Conservation (phyloP, 2,113 vertebrate species). For the Pseudopodoces humilis region DNA sequence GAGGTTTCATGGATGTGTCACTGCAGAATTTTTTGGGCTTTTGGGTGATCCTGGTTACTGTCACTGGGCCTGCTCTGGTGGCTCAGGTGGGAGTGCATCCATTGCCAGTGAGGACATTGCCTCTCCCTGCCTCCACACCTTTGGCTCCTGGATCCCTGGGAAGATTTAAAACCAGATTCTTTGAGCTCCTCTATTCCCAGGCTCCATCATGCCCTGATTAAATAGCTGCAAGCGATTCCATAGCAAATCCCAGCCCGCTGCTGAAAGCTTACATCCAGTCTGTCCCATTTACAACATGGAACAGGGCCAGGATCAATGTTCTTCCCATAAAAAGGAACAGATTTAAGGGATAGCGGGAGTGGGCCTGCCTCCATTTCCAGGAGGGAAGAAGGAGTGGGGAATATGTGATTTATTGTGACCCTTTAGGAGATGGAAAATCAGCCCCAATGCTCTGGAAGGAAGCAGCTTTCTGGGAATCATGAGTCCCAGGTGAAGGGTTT, state of each 20-base stretch:
- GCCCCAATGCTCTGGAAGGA: not conserved
- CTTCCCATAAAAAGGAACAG: not conserved
- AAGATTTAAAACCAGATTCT: not conserved
- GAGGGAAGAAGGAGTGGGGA: not conserved
- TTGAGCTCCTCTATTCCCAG: not conserved
- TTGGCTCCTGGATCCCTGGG: not conserved
- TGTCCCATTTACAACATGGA: not conserved
- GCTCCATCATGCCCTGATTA: not conserved
- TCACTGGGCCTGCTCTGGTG: not conserved
- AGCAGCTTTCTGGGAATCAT: not conserved
- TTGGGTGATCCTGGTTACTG: not conserved
- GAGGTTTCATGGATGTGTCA: not conserved
- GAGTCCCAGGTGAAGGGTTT: not conserved
- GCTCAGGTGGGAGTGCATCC: not conserved
- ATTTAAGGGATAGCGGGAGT: not conserved
- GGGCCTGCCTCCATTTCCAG: not conserved
- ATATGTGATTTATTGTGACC: not conserved
- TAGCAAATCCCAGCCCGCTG: not conserved
- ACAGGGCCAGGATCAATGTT: not conserved
- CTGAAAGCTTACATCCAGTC: not conserved
- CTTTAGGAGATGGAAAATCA: not conserved
- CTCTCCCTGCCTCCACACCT: not conserved
- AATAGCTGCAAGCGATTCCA: not conserved
- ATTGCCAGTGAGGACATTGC: not conserved
- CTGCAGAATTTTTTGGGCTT: not conserved